Conservation (phyloP, 2,113 vertebrate species). For the Myodes glareolus region DNA sequence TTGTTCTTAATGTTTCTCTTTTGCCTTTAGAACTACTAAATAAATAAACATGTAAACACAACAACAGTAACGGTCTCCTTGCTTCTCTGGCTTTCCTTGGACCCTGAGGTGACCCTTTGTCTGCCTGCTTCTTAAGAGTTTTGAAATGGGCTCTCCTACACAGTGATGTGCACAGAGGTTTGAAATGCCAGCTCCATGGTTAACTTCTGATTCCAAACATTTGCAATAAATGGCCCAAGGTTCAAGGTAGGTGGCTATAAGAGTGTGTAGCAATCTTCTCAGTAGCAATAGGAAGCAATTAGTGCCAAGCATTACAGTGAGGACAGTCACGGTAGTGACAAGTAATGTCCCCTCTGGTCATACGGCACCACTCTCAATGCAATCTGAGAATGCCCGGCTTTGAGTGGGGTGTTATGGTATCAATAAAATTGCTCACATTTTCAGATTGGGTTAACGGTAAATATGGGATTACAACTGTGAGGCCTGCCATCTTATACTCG, state of each 20-base stretch:
- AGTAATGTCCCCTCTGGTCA: fast-evolving
- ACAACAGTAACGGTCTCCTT: slow-evolving; percentile 50
- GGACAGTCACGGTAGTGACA: fast-evolving
- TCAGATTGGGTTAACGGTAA: fast-evolving
- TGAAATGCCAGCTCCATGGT: slow-evolving; percentile 69
- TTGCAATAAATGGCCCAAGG: slow-evolving; percentile 44
- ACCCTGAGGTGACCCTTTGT: slow-evolving; percentile 81
- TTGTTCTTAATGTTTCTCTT: slow-evolving; percentile 44
- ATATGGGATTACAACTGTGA: background rate
- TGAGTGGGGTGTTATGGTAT: too few relatives aligned
- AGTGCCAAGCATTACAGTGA: background rate
- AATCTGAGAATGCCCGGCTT: background rate
- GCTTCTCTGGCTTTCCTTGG: slow-evolving; percentile 81
- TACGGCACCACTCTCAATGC: too few relatives aligned
- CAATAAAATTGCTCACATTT: background rate
- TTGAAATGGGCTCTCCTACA: slow-evolving; percentile 80
- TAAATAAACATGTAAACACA: slow-evolving; percentile 74
- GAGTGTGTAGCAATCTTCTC: background rate
- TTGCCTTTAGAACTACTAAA: slow-evolving; percentile 74
- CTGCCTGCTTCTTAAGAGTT: slow-evolving; percentile 74
- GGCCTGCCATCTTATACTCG: fast-evolving
- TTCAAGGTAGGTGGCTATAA: background rate
- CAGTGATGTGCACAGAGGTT: slow-evolving; percentile 72
- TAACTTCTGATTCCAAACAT: slow-evolving; percentile 67
- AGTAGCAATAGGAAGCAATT: background rate